These are phyloP conservation scores for Tigriopus japonicus DNA, from an alignment of 1,140 invertebrate genomes.

Conservation along the genomic window DNA sequence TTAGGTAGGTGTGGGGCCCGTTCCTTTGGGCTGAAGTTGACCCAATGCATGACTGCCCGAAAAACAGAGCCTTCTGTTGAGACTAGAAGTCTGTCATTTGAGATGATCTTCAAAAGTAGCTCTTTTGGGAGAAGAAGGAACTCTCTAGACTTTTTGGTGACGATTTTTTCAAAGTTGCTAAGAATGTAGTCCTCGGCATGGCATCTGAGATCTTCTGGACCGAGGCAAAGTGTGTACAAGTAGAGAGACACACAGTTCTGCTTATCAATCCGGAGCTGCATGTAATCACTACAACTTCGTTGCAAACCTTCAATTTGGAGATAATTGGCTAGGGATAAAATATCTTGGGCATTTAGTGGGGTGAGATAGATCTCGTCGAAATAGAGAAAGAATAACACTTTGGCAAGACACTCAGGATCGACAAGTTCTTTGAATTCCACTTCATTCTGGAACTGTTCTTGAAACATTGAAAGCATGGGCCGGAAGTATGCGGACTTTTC, in stretches of 20 bases:
- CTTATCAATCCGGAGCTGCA: not conserved
- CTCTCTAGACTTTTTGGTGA: not conserved
- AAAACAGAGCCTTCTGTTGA: not conserved
- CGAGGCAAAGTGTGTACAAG: not conserved
- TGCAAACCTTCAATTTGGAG: not conserved
- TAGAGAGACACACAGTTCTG: not conserved
- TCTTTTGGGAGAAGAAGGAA: not conserved
- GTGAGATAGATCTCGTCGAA: not conserved
- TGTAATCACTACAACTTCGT: not conserved
- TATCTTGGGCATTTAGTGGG: not conserved
- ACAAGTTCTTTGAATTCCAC: not conserved
- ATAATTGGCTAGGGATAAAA: not conserved
- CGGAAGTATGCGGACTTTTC: not conserved
- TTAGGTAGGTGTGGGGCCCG: not conserved
- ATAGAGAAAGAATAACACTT: not conserved
- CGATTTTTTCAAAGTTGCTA: not conserved
- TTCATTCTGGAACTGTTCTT: not conserved
- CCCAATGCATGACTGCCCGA: not conserved
- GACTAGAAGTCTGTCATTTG: not conserved
- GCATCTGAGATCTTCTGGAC: not conserved
- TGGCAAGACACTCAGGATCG: not conserved
- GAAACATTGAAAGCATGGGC: not conserved
- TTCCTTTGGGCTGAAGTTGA: not conserved
- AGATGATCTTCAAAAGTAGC: not conserved
- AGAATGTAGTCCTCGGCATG: not conserved